Base-by-base conservation (phyloP, 2,797 vertebrate species). In the Enteromius paludinosus region DNA sequence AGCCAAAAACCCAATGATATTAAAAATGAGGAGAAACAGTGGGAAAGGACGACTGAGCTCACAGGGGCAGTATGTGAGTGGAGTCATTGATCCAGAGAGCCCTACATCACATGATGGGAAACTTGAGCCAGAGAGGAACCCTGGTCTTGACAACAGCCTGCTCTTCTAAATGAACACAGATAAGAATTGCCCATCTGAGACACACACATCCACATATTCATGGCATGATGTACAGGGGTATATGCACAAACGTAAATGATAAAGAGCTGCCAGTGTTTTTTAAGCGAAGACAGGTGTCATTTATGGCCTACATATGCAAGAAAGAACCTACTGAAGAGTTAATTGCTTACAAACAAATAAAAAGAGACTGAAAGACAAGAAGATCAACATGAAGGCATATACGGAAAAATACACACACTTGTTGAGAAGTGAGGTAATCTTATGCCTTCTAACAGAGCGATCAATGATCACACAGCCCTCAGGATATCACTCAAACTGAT, bases 21-120 rank as follows among this genome's bases (percentile, higher is more conserved):
- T 11, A 66, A 47, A 35, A n/a, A 52, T 41, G 33, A 49, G 61
- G 20, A 65, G 3, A 23, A 65, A 47, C 4, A 7, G 5, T 78
- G 30, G 45, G 64, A 38, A 79, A 78, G 61, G 76, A 66, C 28
- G 28, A 66, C 41, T 18, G 45, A 52, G 62, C 64, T 79, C 62
- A 66, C 14, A 41, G 68, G 23, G 30, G 18, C 62, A 79, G 30
- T 18, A 89, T 90, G 93, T 92, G 92, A 92, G 91, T 17, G 90
- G 91, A 92, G 90, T 90, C 91, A 94, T 94, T 91, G 93, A 95
- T 95, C 91, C 90, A 91, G 87, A 88, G 91, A 90, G 92, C 90
- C 91, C 93, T 93, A 92, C 93, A 93, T 93, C 93, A 93, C 90
- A 92, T 68, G 77, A 79, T 54, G 77, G 92, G 93, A 93, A 94